Base-by-base conservation (phyloP, 1,140 invertebrate species). In the Drosophila tristis region DNA sequence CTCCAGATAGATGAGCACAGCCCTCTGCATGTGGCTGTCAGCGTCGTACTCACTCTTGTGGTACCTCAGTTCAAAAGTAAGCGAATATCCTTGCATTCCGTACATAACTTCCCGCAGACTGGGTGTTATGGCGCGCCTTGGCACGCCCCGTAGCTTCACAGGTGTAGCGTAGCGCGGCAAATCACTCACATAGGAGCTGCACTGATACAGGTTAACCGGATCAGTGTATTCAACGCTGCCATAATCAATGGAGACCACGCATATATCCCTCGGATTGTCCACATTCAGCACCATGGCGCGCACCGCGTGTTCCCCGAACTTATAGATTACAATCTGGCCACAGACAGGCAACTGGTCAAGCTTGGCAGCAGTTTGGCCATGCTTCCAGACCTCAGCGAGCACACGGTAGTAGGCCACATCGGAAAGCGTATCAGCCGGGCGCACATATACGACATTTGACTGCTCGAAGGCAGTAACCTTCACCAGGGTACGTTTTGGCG, bases 201-300 rank as follows among this genome's bases (percentile, higher is more conserved):
- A 86, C 20, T 78, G 66, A 48, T 80, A 74, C 1, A 92, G 68
- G 29, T 67, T 51, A 2, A 70, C 56, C 5, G 89, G 8, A 6
- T 55, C 29, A 29, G 66, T 56, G 6, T 76, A 35, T 47, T 91
- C 91, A 15, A 91, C 49, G 50, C 78, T 92, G 0, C 91, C 91
- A 51, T 56, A 92, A 44, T 92, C 91, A 1, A 92, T 61, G 44
- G 71, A 90, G n/a, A 82, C 72, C 20, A 91, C 60, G 54, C 74
- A 81, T 6, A 92, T 89, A 16, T 48, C 51, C 0, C 65, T 25
- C 0, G 54, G 43, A 60, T 89, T 51, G 4, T 79, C 76, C 5
- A 66, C 53, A 53, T 82, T 76, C 0, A 92, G 57, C 8, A 92
- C 75, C 58, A 91, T 63, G 39, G 90, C 91, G 1, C 91, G 79